Conservation (phyloP, 2,113 vertebrate genomes). For the Passer montanus region DNA sequence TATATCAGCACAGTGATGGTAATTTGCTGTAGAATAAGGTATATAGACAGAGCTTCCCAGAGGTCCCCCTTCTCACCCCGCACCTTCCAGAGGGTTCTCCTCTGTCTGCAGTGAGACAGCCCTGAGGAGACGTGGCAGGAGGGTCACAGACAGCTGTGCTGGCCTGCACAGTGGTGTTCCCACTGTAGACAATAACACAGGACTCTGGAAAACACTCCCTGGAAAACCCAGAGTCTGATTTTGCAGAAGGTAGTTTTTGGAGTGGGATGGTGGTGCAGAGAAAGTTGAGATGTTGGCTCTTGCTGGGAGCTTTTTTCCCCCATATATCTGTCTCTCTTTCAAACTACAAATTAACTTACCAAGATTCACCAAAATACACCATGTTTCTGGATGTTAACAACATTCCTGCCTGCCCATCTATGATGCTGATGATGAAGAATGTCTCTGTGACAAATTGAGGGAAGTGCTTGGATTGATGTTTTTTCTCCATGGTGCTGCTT, state of each 20-base stretch:
- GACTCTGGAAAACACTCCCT: background rate
- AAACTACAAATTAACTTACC: background rate
- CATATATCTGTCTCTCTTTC: fast-evolving
- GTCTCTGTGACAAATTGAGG: background rate
- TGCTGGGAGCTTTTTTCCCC: background rate
- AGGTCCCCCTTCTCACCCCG: fast-evolving
- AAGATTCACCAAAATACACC: background rate
- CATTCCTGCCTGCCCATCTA: background rate
- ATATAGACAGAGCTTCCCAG: background rate
- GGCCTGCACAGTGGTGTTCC: background rate
- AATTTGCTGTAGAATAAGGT: background rate
- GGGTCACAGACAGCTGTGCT: background rate
- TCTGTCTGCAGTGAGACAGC: background rate
- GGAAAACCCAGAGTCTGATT: background rate
- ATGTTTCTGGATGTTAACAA: background rate
- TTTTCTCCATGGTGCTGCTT: background rate
- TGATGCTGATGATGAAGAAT: fast-evolving
- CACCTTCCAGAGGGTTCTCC: background rate
- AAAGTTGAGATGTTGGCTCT: background rate
- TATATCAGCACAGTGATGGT: background rate
- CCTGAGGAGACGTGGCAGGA: background rate
- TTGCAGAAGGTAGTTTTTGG: background rate
- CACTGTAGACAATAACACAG: fast-evolving
- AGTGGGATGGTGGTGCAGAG: fast-evolving
- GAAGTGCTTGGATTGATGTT: fast-evolving